phyloP scores from a whole-genome alignment of 2,888 invertebrate genomes.

The Fragum sueziense region DNA sequence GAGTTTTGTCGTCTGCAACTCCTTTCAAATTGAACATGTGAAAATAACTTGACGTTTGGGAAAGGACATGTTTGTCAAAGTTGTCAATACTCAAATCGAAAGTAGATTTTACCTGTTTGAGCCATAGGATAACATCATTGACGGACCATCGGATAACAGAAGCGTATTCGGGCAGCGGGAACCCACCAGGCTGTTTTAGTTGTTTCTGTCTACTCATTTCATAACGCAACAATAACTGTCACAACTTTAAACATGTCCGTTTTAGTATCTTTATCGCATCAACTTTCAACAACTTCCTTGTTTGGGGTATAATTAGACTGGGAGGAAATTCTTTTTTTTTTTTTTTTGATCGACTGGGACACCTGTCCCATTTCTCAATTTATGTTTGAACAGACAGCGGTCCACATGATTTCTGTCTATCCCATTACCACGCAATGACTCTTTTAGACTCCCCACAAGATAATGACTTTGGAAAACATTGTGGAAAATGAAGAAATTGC shows the following conservation, averaged over 20 bases:
- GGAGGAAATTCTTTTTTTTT: no score
- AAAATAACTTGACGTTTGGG: no score
- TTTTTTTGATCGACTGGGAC: no score
- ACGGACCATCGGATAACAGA: slow-evolving; percentile 61
- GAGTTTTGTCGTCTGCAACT: not conserved
- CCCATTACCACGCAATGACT: no score
- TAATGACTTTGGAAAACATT: no score
- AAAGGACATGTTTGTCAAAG: no score
- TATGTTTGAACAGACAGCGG: no score
- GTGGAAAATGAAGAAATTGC: no score
- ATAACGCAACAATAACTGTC: not conserved
- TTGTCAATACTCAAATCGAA: slow-evolving; percentile 15
- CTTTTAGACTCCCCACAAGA: no score
- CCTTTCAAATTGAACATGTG: no score
- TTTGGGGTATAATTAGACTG: not conserved
- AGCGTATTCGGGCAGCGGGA: slow-evolving; percentile 58
- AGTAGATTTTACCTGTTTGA: slow-evolving; percentile 54
- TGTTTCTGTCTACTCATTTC: slow-evolving; percentile 28
- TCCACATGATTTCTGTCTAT: no score
- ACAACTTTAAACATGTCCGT: not conserved
- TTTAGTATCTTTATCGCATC: not conserved
- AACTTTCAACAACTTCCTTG: slow-evolving; percentile 1
- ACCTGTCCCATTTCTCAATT: no score
- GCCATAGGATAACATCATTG: slow-evolving; percentile 64
- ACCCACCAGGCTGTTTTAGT: slow-evolving; percentile 4